Conservation (phyloP, 1,140 invertebrate genomes). For the Gonioctena quinquepunctata region DNA sequence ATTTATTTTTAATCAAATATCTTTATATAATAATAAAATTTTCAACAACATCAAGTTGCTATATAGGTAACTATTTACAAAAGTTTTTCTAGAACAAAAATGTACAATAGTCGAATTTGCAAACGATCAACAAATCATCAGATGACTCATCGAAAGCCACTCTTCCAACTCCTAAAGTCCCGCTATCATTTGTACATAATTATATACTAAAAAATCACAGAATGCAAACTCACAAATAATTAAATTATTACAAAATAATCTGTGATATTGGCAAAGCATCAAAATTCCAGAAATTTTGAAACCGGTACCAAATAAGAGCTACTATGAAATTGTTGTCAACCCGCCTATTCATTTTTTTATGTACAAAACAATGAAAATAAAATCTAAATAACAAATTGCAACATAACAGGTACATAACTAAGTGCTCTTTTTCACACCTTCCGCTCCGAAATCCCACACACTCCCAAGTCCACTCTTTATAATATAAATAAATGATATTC, state of each 20-base stretch:
- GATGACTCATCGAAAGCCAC: not conserved
- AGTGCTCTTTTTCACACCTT: slow-evolving; percentile 1
- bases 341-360: slow-evolving; percentile 37
- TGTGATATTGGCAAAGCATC: slow-evolving; percentile 23
- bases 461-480: not conserved
- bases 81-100: slow-evolving; percentile 39
- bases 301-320: not conserved
- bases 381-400: slow-evolving; percentile 53
- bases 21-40: slow-evolving; percentile 34
- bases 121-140: slow-evolving; percentile 5
- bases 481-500: slow-evolving; percentile 22
- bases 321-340: slow-evolving; percentile 31
- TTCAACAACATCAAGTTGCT: slow-evolving; percentile 39
- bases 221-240: slow-evolving; percentile 43
- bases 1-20: slow-evolving; percentile 38
- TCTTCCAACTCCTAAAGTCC: not conserved
- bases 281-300: not conserved
- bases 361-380: slow-evolving; percentile 51
- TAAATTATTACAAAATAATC: slow-evolving; percentile 26
- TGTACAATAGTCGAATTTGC: slow-evolving; percentile 31
- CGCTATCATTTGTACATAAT: slow-evolving; percentile 35
- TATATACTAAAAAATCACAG: slow-evolving; percentile 46
- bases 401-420: slow-evolving; percentile 50
- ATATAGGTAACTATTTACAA: slow-evolving; percentile 43
- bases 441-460: not conserved